These are phyloP conservation scores for Plodia interpunctella DNA, from an alignment of 1,140 invertebrate genomes.

Conservation along the genomic window DNA sequence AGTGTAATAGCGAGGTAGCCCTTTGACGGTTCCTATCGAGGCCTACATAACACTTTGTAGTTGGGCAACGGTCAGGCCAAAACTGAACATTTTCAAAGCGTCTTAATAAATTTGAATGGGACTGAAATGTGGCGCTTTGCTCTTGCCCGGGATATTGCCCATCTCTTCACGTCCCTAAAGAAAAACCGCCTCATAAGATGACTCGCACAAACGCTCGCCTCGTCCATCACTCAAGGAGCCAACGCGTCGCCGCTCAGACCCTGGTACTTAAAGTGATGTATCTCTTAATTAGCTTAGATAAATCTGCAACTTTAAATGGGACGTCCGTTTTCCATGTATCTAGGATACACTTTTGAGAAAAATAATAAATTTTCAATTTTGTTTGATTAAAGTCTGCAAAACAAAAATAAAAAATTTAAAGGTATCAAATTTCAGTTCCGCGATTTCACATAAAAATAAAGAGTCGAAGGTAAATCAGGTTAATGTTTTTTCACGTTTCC, in stretches of 20 bases:
- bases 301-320: not conserved
- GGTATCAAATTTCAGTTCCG: too few relatives aligned
- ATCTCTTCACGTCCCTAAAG: not conserved
- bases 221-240: conserved; percentile 3
- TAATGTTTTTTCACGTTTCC: conserved; percentile 10
- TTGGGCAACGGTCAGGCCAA: too few relatives aligned
- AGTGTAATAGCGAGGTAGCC: conserved; percentile 5
- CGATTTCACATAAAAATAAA: not conserved
- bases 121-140: too few relatives aligned
- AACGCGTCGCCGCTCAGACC: not conserved
- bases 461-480: not conserved
- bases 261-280: conserved; percentile 2
- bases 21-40: not conserved
- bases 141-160: too few relatives aligned
- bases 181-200: conserved; percentile 1
- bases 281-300: not conserved
- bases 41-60: not conserved
- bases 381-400: too few relatives aligned
- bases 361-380: too few relatives aligned
- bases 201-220: not conserved
- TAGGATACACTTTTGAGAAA: too few relatives aligned
- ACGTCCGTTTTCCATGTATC: too few relatives aligned
- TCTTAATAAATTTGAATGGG: too few relatives aligned
- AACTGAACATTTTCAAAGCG: too few relatives aligned
- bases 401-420: not conserved